A percentile compares a stretch with the other conserved stretches of the same genome.
Evolutionary conservation across 2,113 vertebrate species (phyloP).

Genomic region (Mobula birostris): DNA sequence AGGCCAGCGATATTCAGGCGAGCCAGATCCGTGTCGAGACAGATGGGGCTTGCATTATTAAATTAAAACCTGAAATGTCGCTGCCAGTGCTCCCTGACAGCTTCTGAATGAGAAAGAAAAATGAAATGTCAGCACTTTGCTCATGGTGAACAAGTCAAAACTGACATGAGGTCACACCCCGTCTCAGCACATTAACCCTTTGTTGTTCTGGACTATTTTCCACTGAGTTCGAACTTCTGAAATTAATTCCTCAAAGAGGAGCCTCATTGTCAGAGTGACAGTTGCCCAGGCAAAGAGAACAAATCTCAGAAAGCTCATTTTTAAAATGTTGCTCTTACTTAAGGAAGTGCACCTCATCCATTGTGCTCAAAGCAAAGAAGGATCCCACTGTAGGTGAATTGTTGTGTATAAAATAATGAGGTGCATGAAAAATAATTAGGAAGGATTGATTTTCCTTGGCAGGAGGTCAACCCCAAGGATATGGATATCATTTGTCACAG

Average conservation of each 20-base stretch:
- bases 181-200: background rate
- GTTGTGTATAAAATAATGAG: no score
- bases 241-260: background rate
- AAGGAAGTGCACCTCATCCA: background rate
- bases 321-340: background rate
- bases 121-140: background rate
- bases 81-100: background rate
- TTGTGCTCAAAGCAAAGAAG: background rate
- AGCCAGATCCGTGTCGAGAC: background rate
- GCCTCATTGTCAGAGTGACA: background rate
- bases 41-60: constrained; percentile 7
- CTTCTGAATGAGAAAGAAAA: background rate
- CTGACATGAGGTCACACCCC: background rate
- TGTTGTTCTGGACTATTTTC: background rate
- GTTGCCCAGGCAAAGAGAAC: background rate
- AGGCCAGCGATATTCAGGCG: background rate
- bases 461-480: no score
- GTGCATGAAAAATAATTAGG: no score
- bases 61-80: background rate
- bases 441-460: no score
- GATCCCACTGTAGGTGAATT: no score
- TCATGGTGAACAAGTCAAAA: background rate
- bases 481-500: no score
- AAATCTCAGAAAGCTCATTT: background rate
- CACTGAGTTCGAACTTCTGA: background rate